Evolutionary conservation across 53 echinoderm and acorn worm species (phyloP).

Genomic region (Luidia sarsii): DNA sequence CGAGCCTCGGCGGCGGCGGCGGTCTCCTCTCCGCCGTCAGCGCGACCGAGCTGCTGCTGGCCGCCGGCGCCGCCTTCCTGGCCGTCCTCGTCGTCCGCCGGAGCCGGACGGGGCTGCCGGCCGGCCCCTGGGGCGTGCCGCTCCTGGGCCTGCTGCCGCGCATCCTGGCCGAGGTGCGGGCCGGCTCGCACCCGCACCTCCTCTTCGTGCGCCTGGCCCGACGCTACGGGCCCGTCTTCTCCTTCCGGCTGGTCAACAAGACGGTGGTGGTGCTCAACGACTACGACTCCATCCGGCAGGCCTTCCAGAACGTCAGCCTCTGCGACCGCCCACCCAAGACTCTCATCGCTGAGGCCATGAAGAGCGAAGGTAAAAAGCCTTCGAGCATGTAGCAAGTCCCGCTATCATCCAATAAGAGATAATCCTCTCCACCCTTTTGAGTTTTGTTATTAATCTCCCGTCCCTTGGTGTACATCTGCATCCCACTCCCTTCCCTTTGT

Average conservation of each 20-base stretch:
- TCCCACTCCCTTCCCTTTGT: no score
- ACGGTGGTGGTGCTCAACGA: conserved; percentile 42
- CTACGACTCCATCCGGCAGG: conserved; percentile 6
- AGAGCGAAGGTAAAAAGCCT: conserved; percentile 41
- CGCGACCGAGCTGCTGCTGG: background rate
- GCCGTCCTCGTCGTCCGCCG: background rate
- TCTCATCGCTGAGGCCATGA: conserved; percentile 36
- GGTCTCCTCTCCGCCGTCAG: background rate
- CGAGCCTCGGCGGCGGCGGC: background rate
- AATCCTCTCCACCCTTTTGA: no score
- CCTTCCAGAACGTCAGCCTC: conserved; percentile 21
- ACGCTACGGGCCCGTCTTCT: conserved; percentile 16
- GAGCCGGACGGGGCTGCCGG: conserved; percentile 4
- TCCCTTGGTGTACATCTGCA: no score
- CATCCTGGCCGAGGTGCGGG: background rate
- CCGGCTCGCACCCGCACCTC: conserved; percentile 28
- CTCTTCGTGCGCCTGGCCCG: conserved; percentile 13
- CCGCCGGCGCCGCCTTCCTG: background rate
- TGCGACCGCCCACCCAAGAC: conserved; percentile 34
- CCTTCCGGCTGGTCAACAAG: conserved; percentile 8
- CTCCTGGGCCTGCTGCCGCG: conserved; percentile 21
- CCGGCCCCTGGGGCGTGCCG: conserved; percentile 32
- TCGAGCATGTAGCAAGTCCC: no score
- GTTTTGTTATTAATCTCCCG: no score
- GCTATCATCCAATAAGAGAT: no score